Evolutionary conservation across 2,113 vertebrate species (phyloP), one percentile per base, ranked within the genome.

Genomic region (Sphyrna mokarran): DNA sequence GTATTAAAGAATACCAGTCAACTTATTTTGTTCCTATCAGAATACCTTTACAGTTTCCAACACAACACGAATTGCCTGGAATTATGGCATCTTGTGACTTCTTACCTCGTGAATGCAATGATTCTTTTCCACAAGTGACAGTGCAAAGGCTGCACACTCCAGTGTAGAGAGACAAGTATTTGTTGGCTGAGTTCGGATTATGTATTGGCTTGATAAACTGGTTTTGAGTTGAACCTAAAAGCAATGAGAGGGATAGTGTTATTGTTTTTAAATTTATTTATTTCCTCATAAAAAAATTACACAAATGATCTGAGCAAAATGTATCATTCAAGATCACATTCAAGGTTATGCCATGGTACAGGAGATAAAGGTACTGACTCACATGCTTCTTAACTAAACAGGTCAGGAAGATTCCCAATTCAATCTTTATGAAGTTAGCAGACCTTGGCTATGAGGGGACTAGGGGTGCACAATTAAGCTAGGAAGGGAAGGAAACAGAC

Each of bases 111-210:
- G 98, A 96, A 99, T 99, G 96, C 95, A 96, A 48, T 97, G 97
- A 95, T 99, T 98, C 96, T 97, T 98, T 97, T 99, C 99, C 97
- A 99, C 97, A 90, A 99, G 97, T 37, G 98, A 98, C 96, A 99
- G 97, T 90, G 98, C 98, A 94, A 98, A 97, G 58, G 99, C 99
- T 68, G 99, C 99, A 97, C 99, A 99, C 96, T 99, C 99, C 97
- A 99, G 97, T 13, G 99, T 99, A 95, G 99, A 99, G 96, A 99
- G 97, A 96, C 99, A 99, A 96, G 98, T 98, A 97, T 99, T 99
- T 96, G 98, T 98, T 94, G 99, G 99, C 58, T 99, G 99, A 1
- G 98, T 99, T 94, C 99, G 98, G 97, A 99, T 99, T 96, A 99
- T 98, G 11, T 99, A 99, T 86, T 99, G 98, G 97, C 99, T 99